Evolutionary conservation across 2,113 vertebrate genomes (phyloP).

Genomic region (Corythornis vintsioides): DNA sequence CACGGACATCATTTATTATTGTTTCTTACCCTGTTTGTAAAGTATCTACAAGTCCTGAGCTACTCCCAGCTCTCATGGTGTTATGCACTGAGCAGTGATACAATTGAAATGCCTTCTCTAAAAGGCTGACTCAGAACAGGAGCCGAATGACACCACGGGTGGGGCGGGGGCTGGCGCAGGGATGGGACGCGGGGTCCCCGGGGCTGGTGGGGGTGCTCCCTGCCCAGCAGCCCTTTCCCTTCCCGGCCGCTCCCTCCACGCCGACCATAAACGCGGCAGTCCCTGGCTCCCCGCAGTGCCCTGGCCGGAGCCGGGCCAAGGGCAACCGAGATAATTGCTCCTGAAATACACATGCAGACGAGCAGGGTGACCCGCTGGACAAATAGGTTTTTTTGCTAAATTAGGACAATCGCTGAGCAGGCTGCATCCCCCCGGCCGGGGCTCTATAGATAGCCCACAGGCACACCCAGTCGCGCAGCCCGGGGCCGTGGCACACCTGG

Average conservation of each 20-base stretch:
- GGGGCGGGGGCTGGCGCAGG: rapidly evolving
- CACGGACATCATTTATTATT: rapidly evolving
- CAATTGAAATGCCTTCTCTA: neutral
- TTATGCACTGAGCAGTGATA: neutral
- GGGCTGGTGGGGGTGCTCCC: neutral
- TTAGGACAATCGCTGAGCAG: conserved; percentile 22
- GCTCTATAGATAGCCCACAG: conserved; percentile 56
- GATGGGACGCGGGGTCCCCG: rapidly evolving
- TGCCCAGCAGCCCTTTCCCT: neutral
- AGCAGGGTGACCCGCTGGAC: neutral
- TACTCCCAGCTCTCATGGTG: neutral
- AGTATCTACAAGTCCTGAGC: neutral
- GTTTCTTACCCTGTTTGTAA: neutral
- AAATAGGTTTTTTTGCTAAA: conserved; percentile 37
- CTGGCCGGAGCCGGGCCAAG: neutral
- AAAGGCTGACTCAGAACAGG: neutral
- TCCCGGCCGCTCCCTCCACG: neutral
- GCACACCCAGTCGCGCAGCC: conserved; percentile 60
- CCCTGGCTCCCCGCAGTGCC: neutral
- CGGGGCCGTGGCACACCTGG: conserved; percentile 61
- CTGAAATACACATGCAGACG: neutral
- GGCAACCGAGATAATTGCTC: conserved; percentile 33
- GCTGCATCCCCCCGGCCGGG: neutral
- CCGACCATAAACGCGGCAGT: neutral
- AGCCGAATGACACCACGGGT: rapidly evolving